Conservation (phyloP, 2,888 invertebrate species). For the Pedicia rivosa region DNA sequence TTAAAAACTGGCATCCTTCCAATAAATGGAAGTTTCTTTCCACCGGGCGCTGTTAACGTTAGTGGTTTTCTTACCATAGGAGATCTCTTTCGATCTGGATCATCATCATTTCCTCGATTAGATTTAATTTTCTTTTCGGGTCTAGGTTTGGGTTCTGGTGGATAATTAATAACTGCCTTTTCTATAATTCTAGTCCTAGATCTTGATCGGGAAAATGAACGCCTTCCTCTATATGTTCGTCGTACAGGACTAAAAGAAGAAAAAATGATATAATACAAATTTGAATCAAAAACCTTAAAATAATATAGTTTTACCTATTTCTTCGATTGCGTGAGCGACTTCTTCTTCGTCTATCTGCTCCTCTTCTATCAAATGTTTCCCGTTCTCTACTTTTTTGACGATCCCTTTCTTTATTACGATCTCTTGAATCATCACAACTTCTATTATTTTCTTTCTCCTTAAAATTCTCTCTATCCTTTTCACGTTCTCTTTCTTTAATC, state of each 20-base stretch:
- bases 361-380: conserved; percentile 20
- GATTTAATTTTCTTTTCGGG: conserved; percentile 15
- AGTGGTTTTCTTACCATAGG: conserved; percentile 12
- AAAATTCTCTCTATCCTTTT: neutral
- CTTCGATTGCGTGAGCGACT: conserved; percentile 16
- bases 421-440: neutral
- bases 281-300: no score
- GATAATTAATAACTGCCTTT: conserved; percentile 25
- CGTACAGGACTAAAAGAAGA: conserved; percentile 13
- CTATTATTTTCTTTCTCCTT: neutral
- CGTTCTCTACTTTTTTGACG: conserved; percentile 23
- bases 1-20: conserved; percentile 71
- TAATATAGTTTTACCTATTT: no score
- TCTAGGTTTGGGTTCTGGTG: conserved; percentile 18
- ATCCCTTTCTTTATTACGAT: conserved; percentile 22
- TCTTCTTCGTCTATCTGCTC: conserved; percentile 20
- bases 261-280: no score
- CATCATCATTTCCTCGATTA: conserved; percentile 14
- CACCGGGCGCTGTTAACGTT: conserved; percentile 21
- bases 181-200: conserved; percentile 21
- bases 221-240: conserved; percentile 10
- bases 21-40: conserved; percentile 67
- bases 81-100: conserved; percentile 10
- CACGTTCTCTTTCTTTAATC: conserved; percentile 14
- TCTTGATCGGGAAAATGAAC: conserved; percentile 18